Conservation (phyloP, 2,888 invertebrate genomes). For the Drosophila koepferae region DNA sequence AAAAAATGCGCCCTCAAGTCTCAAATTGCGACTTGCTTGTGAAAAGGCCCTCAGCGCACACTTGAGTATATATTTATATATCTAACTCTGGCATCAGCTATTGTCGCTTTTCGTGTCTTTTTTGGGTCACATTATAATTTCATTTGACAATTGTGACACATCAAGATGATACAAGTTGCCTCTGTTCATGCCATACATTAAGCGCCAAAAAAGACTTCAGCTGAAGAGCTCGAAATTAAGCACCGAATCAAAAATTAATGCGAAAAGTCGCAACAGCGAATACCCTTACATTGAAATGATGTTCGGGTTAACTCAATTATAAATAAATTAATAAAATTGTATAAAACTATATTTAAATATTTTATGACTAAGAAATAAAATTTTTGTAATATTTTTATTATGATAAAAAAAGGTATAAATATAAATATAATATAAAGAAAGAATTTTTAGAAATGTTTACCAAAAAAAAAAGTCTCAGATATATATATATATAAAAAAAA, state of each 20-base stretch:
- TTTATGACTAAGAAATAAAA: too few relatives aligned
- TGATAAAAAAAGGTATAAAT: too few relatives aligned
- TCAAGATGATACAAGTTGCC: constrained; percentile 48
- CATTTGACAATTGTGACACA: constrained; percentile 54
- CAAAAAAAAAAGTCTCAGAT: too few relatives aligned
- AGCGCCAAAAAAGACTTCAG: constrained; percentile 4
- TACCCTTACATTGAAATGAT: not conserved
- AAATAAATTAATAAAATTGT: too few relatives aligned
- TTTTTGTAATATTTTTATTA: too few relatives aligned
- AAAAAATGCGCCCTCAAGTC: not conserved
- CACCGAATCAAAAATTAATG: not conserved
- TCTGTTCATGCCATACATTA: constrained; percentile 5
- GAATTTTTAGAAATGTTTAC: too few relatives aligned
- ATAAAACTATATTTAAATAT: too few relatives aligned
- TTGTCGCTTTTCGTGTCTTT: constrained; percentile 7
- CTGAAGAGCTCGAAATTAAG: constrained; percentile 19
- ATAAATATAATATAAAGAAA: too few relatives aligned
- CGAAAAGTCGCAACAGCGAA: not conserved
- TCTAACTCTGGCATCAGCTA: constrained; percentile 31
- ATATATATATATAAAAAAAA: too few relatives aligned
- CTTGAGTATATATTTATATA: not conserved
- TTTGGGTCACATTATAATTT: constrained; percentile 48
- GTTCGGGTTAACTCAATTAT: not conserved
- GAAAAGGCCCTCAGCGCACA: constrained; percentile 2
- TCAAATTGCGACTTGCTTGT: not conserved